Conservation (phyloP, 2,888 invertebrate genomes). For the Polyploca ridens region DNA sequence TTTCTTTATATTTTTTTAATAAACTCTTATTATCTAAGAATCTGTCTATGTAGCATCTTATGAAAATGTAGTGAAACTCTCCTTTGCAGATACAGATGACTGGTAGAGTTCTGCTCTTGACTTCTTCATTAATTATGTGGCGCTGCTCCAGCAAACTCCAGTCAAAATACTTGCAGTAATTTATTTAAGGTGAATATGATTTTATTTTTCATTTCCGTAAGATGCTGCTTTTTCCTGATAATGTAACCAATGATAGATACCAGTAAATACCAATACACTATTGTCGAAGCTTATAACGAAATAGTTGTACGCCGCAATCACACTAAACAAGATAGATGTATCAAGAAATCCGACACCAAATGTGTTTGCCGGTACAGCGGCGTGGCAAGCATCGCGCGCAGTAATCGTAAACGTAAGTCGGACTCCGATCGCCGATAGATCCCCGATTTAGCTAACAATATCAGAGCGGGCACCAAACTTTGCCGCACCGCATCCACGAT, state of each 20-base stretch:
- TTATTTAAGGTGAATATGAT: neutral
- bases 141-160: neutral
- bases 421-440: slow-evolving; percentile 37
- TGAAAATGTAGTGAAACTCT: neutral
- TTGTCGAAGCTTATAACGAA: slow-evolving; percentile 6
- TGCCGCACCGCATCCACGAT: slow-evolving; percentile 4
- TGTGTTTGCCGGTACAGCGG: neutral
- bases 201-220: neutral
- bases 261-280: neutral
- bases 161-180: neutral
- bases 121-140: neutral
- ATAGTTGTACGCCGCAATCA: slow-evolving; percentile 29
- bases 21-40: neutral
- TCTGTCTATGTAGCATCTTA: neutral
- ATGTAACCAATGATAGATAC: neutral
- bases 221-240: neutral
- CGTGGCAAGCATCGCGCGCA: slow-evolving; percentile 21
- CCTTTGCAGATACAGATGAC: neutral
- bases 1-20: too few relatives aligned
- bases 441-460: slow-evolving; percentile 60
- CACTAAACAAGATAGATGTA: slow-evolving; percentile 38
- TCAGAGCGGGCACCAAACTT: slow-evolving; percentile 47
- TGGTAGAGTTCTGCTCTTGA: neutral
- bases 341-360: slow-evolving; percentile 12
- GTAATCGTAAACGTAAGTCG: slow-evolving; percentile 32